Evolutionary conservation across 2,113 vertebrate species (phyloP), one percentile per base, ranked within the genome.

Genomic region (Naja naja): DNA sequence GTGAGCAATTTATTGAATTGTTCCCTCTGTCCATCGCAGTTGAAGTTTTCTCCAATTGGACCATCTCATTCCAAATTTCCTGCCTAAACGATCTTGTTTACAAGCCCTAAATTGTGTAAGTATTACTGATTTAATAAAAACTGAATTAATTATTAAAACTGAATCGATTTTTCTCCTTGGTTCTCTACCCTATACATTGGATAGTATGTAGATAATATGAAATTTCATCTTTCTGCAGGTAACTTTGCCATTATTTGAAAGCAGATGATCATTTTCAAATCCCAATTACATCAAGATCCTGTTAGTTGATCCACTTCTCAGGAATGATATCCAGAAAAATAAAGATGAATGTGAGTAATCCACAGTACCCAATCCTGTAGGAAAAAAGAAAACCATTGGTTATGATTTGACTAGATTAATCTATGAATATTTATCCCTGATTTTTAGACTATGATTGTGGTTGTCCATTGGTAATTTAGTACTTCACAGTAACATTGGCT

Each of bases 401-500:
- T 25, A 85, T 81, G 54, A 11, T 58, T 86, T 49, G 4, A 91
- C n/a, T 87, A 45, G 20, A 47, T 22, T 54, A 91, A 55, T 12
- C 18, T 27, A 43, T 47, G 4, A 27, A 16, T 0, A 11, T 9
- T 25, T 4, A 56, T 20, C 53, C 74, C 53, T 20, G 4, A 30
- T 9, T 30, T 43, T 45, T 85, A 25, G 53, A 47, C 4, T 18
- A 45, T 39, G 23, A 30, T 56, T 56, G 86, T n/a, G 1, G 8
- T 96, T 96, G 3, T 3, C 34, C 18, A 39, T 39, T 81, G n/a
- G n/a, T 81, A 39, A 81, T 81, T 39, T 81, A 81, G 18, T 81
- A 43, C 7, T 39, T 81, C 18, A 39, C 6, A 39, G 18, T 20
- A 81, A 81, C 7, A 43, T 0, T 81, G 18, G 34, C 2, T 34